Conservation (phyloP, 2,888 invertebrate genomes). For the Ochlodes sylvanus region DNA sequence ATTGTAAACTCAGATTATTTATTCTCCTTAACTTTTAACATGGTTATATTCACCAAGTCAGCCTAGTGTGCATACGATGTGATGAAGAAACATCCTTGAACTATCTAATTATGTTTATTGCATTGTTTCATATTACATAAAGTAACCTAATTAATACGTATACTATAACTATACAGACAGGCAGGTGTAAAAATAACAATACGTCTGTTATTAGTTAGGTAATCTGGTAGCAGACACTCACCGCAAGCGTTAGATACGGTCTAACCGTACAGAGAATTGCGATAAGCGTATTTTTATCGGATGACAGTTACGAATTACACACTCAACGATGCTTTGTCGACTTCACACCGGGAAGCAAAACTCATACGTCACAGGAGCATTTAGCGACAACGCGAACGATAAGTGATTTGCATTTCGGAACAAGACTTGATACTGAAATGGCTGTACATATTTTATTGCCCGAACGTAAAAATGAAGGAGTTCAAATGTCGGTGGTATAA, state of each 20-base stretch:
- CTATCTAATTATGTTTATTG: too few relatives aligned
- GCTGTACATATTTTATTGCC: too few relatives aligned
- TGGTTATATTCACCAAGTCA: too few relatives aligned
- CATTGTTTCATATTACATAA: too few relatives aligned
- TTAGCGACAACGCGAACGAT: too few relatives aligned
- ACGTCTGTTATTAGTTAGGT: conserved; percentile 2
- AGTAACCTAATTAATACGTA: too few relatives aligned
- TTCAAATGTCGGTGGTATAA: neutral
- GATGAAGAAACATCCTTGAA: neutral
- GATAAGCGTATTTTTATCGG: neutral
- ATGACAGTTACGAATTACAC: neutral
- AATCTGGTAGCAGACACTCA: conserved; percentile 1
- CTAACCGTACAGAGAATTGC: neutral
- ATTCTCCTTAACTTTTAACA: too few relatives aligned
- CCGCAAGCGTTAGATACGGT: neutral
- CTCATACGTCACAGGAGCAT: too few relatives aligned
- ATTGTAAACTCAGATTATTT: too few relatives aligned
- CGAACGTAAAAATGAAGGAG: neutral
- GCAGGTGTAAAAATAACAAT: conserved; percentile 3
- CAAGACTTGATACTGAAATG: neutral
- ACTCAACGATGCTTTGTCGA: neutral
- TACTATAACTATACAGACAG: neutral
- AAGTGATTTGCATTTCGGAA: too few relatives aligned
- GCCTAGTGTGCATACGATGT: neutral
- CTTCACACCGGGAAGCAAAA: neutral